These are phyloP conservation scores for Vidua chalybeata DNA, from an alignment of 2,113 vertebrate genomes.

Conservation along the genomic window DNA sequence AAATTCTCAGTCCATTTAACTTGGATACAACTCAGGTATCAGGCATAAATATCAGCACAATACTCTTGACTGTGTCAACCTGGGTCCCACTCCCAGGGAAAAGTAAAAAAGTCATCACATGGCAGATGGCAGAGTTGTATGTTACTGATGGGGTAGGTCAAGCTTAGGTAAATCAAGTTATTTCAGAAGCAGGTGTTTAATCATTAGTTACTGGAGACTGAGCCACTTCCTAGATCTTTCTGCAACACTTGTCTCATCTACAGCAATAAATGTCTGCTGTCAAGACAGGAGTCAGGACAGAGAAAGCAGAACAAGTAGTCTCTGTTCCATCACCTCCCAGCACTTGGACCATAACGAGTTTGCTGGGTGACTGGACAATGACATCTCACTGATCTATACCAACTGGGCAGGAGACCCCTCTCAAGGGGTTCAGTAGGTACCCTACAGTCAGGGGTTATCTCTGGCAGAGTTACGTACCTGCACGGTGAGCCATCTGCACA, in stretches of 20 bases:
- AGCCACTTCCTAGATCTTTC: background rate
- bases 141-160: background rate
- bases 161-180: background rate
- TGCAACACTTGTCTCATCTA: background rate
- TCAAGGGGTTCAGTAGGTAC: background rate
- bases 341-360: background rate
- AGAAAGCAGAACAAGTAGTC: background rate
- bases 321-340: background rate
- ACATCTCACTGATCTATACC: background rate
- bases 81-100: background rate
- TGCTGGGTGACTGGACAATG: background rate
- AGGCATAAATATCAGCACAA: background rate
- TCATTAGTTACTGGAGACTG: background rate
- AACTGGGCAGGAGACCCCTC: background rate
- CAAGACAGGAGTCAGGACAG: background rate
- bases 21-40: background rate
- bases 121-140: background rate
- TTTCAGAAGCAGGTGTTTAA: background rate
- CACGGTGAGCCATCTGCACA: constrained; percentile 96
- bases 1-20: background rate
- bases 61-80: background rate
- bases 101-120: background rate
- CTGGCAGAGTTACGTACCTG: constrained; percentile 75
- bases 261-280: background rate
- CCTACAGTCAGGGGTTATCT: background rate